Percentiles rank a stretch among this genome's conserved stretches.
These are phyloP conservation scores for Darwinula stevensoni DNA, from an alignment of 2,888 invertebrate genomes.

Conservation along the genomic window DNA sequence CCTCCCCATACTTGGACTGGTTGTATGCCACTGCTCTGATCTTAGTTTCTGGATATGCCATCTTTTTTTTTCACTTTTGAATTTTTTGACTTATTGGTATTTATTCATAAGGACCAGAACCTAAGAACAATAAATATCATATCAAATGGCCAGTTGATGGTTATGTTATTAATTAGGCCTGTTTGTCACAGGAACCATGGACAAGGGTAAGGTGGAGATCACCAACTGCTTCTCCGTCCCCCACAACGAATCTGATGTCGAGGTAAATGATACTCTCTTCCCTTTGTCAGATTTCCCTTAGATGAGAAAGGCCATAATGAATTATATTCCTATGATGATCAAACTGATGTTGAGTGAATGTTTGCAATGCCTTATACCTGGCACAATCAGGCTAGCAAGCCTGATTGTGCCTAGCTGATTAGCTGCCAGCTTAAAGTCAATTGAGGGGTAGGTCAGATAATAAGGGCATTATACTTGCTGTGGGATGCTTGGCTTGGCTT, in stretches of 20 bases:
- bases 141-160: background rate
- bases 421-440: no score
- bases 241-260: slow-evolving; percentile 84
- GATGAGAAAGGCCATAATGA: slow-evolving; percentile 3
- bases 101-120: no score
- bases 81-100: no score
- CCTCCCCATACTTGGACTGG: no score
- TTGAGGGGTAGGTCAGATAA: no score
- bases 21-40: no score
- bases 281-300: slow-evolving; percentile 1
- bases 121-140: no score
- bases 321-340: background rate
- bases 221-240: slow-evolving; percentile 98
- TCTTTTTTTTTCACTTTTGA: background rate
- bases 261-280: no score
- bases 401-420: no score
- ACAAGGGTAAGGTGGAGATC: slow-evolving; percentile 79
- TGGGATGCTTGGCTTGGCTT: no score
- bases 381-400: no score
- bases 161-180: background rate
- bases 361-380: background rate
- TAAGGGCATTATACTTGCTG: no score
- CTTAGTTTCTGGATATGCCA: background rate
- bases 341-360: background rate
- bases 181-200: slow-evolving; percentile 35